These are phyloP conservation scores for Oryzias curvinotus DNA, from an alignment of 2,113 vertebrate species.

Conservation along the genomic window DNA sequence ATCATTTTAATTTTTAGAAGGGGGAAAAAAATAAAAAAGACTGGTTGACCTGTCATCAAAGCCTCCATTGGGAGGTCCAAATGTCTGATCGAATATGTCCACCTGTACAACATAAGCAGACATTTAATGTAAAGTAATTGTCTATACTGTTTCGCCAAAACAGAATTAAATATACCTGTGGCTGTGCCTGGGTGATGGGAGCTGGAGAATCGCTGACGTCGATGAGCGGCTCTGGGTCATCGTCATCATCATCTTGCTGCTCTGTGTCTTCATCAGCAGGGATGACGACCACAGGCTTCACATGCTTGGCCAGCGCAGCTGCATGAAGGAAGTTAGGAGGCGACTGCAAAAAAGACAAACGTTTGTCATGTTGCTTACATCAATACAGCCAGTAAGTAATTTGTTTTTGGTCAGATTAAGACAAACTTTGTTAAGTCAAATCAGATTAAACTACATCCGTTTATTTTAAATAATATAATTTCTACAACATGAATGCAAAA, in stretches of 20 bases:
- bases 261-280: conserved; percentile 83
- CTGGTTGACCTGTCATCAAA: conserved; percentile 84
- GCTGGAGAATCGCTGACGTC: conserved; percentile 80
- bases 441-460: not conserved
- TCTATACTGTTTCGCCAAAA: not conserved
- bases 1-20: not conserved
- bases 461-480: not conserved
- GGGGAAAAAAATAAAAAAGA: not conserved
- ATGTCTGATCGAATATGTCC: conserved; percentile 91
- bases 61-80: conserved; percentile 88
- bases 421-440: not conserved
- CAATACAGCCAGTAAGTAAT: not conserved
- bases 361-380: not conserved
- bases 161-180: conserved; percentile 48
- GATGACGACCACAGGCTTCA: conserved; percentile 95
- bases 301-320: conserved; percentile 90
- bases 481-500: not conserved
- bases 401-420: not conserved
- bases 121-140: not conserved
- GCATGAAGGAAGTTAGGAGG: conserved; percentile 95
- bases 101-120: conserved; percentile 56
- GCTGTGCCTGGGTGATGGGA: conserved; percentile 58
- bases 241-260: conserved; percentile 85
- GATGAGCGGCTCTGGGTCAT: conserved; percentile 89
- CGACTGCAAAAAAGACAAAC: conserved; percentile 44